These are phyloP conservation scores for Augochlora pura DNA, from an alignment of 1,140 invertebrate genomes.

Conservation along the genomic window DNA sequence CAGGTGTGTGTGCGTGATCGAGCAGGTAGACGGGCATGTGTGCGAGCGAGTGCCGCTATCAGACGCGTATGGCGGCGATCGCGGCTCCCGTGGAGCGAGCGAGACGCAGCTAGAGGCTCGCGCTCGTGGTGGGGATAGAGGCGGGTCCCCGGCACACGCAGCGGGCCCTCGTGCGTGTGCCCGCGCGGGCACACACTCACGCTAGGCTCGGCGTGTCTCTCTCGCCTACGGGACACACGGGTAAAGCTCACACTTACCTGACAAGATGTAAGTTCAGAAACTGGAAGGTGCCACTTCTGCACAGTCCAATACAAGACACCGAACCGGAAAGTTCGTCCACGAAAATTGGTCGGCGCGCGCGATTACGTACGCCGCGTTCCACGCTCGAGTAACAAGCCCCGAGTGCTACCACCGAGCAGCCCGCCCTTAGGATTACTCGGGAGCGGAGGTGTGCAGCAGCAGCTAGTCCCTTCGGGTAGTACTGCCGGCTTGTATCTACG, in stretches of 20 bases:
- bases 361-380: too few species aligned
- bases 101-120: not conserved
- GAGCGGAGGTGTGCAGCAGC: too few species aligned
- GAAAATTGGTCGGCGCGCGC: slow-evolving; percentile 57
- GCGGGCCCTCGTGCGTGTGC: not conserved
- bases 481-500: too few species aligned
- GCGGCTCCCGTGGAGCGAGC: slow-evolving; percentile 20
- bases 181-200: slow-evolving; percentile 58
- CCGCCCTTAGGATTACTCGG: too few species aligned
- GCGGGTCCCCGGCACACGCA: slow-evolving; percentile 67
- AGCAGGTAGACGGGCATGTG: slow-evolving; percentile 11
- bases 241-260: slow-evolving; percentile 79
- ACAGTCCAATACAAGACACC: slow-evolving; percentile 80
- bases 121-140: slow-evolving; percentile 68
- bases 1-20: not conserved
- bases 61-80: slow-evolving; percentile 66
- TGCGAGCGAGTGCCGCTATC: slow-evolving; percentile 57
- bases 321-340: slow-evolving; percentile 77
- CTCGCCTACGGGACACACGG: slow-evolving; percentile 62
- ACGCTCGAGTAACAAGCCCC: too few species aligned
- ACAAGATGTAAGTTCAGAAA: slow-evolving; percentile 80
- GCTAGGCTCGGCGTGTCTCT: slow-evolving; percentile 1
- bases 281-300: slow-evolving; percentile 78
- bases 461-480: too few species aligned
- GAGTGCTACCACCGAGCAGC: too few species aligned